These are phyloP conservation scores for Falco rusticolus DNA, from an alignment of 2,797 vertebrate genomes.

Conservation along the genomic window DNA sequence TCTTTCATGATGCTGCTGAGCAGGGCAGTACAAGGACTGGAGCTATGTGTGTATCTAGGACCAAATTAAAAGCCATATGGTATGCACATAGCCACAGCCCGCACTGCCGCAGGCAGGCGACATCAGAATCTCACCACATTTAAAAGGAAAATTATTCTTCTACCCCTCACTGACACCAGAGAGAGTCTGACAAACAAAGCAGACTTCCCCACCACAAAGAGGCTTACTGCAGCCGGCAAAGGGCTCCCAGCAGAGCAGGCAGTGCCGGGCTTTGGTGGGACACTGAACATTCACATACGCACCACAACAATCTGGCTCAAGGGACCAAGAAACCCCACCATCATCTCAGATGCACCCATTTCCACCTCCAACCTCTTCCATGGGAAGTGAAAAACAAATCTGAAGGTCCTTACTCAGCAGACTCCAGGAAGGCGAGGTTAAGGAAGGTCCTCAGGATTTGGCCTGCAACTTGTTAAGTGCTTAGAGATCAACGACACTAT, in stretches of 20 bases:
- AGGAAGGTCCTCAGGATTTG: not conserved
- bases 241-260: not conserved
- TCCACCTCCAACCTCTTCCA: not conserved
- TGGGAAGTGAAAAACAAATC: not conserved
- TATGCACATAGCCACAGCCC: not conserved
- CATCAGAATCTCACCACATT: not conserved
- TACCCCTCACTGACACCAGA: not conserved
- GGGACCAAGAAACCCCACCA: not conserved
- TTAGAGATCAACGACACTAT: not conserved
- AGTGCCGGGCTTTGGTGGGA: not conserved
- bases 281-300: fast-evolving
- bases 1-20: not conserved
- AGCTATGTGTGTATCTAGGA: too few relatives aligned
- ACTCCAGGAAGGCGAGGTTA: not conserved
- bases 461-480: not conserved
- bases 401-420: not conserved
- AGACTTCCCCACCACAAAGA: not conserved
- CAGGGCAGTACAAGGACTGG: not conserved
- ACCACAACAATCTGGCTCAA: not conserved
- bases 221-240: not conserved
- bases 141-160: not conserved
- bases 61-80: not conserved
- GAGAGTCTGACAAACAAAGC: not conserved
- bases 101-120: fast-evolving
- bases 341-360: not conserved